Conservation (phyloP, 2,888 invertebrate species). For the Cerastis rubricosa region DNA sequence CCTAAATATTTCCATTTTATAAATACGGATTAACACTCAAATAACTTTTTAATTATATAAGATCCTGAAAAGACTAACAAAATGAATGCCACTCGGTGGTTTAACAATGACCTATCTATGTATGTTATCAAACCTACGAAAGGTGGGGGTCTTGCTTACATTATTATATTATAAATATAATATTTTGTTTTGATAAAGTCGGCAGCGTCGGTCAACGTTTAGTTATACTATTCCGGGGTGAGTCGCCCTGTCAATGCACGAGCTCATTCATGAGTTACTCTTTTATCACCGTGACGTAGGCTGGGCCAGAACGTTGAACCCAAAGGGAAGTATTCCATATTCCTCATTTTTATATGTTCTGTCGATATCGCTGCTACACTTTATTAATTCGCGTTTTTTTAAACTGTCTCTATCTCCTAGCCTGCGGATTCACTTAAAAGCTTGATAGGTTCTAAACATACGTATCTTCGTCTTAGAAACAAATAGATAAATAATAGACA, state of each 20-base stretch:
- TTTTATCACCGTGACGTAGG: constrained; percentile 87
- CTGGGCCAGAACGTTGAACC: constrained; percentile 86
- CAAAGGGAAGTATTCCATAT: constrained; percentile 87
- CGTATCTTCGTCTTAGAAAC: background rate
- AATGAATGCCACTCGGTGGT: background rate
- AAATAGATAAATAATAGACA: background rate
- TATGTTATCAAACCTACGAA: constrained; percentile 4
- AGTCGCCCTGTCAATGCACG: constrained; percentile 86
- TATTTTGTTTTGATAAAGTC: constrained; percentile 64
- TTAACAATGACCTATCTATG: background rate
- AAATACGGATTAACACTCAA: background rate
- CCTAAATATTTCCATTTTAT: background rate
- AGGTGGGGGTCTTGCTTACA: constrained; percentile 28
- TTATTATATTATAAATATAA: constrained; percentile 45
- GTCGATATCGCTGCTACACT: constrained; percentile 72
- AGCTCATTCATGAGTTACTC: constrained; percentile 84
- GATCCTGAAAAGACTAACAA: background rate
- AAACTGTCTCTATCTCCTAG: background rate
- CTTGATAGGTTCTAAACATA: background rate
- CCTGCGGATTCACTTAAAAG: background rate
- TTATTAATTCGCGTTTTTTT: constrained; percentile 7
- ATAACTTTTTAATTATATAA: background rate
- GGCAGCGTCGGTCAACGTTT: constrained; percentile 64
- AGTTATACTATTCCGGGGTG: constrained; percentile 80
- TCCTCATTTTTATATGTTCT: constrained; percentile 82